These are phyloP conservation scores for Chloroceryle aenea DNA, from an alignment of 2,113 vertebrate genomes.

Conservation along the genomic window DNA sequence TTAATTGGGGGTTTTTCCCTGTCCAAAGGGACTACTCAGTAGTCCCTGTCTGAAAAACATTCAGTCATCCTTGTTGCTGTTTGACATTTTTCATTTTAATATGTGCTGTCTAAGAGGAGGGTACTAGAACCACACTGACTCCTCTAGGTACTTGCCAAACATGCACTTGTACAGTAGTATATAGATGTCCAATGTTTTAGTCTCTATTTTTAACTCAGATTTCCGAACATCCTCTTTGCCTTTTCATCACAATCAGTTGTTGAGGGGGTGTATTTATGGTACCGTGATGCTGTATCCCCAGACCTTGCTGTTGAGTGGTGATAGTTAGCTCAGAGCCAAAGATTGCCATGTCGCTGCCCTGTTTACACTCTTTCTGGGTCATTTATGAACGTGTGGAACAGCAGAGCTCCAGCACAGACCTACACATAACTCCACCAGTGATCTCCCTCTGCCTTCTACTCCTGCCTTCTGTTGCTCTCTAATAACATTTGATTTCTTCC, in stretches of 20 bases:
- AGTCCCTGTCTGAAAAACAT: not conserved
- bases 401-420: not conserved
- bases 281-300: not conserved
- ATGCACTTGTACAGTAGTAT: fast-evolving
- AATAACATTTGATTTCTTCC: not conserved
- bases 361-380: not conserved
- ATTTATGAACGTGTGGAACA: not conserved
- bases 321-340: not conserved
- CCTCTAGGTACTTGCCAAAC: not conserved
- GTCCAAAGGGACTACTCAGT: not conserved
- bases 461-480: not conserved
- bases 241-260: not conserved
- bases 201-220: not conserved
- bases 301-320: not conserved
- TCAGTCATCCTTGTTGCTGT: not conserved
- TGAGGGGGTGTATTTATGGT: not conserved
- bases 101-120: not conserved
- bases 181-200: not conserved
- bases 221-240: not conserved
- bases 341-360: not conserved
- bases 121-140: fast-evolving
- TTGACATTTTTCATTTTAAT: not conserved
- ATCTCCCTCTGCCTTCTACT: not conserved
- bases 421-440: fast-evolving
- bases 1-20: fast-evolving